These are phyloP conservation scores for Empis livida DNA, from an alignment of 2,888 invertebrate genomes.

Conservation along the genomic window DNA sequence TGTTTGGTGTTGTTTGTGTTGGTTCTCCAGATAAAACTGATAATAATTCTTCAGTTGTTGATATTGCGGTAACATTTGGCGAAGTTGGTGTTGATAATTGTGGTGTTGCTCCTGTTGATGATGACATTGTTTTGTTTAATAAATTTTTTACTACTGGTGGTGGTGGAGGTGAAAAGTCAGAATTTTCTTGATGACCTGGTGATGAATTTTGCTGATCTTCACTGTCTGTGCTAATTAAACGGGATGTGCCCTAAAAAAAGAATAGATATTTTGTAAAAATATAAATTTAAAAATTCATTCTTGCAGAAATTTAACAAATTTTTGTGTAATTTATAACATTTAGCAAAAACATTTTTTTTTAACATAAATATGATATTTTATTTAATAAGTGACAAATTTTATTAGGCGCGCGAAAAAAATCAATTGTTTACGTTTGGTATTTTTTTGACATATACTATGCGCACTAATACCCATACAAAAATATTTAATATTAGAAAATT, in stretches of 20 bases:
- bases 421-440: no score
- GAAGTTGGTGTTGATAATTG: constrained; percentile 21
- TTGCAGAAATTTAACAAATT: no score
- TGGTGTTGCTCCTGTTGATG: constrained; percentile 11
- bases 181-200: constrained; percentile 30
- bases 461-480: no score
- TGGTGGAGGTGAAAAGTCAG: constrained; percentile 9
- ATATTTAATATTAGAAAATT: no score
- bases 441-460: no score
- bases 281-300: no score
- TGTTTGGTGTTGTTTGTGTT: constrained; percentile 21
- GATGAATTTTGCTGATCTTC: constrained; percentile 47
- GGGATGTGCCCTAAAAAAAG: constrained; percentile 41
- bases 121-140: constrained; percentile 10
- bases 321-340: no score
- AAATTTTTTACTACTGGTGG: constrained; percentile 7
- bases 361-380: no score
- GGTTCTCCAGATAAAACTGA: constrained; percentile 10
- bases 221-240: constrained; percentile 51
- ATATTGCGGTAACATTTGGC: not conserved
- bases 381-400: no score
- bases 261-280: not conserved
- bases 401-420: no score
- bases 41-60: constrained; percentile 12
- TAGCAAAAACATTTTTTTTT: no score